Evolutionary conservation across 2,113 vertebrate genomes (phyloP), one percentile per base, ranked within the genome.

Genomic region (Cinclus cinclus): DNA sequence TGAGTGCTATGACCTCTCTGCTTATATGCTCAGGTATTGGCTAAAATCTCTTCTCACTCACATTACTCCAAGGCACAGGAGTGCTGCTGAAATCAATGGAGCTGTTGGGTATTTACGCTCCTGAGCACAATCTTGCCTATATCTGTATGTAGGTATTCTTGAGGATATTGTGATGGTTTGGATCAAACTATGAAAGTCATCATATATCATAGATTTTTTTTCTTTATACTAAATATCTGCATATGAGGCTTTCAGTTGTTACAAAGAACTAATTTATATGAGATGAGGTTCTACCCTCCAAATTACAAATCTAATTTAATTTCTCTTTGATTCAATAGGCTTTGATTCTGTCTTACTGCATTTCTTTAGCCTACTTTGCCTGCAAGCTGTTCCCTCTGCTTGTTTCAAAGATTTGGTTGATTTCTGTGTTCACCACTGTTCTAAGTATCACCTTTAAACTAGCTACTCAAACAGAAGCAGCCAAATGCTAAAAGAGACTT

Each of bases 21-120:
- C 79, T 89, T 91, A 94, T 86, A 88, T 92, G 75, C 59, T 91
- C 83, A 68, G 50, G 46, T 89, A 94, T 76, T 92, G 88, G 56
- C 56, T 80, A 78, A 89, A 82, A 78, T 20, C 35, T 87, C 58
- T 73, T 55, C 50, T 87, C 39, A 52, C 27, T 82, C 62, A 84
- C 58, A 76, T 47, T 2, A 25, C 82, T 83, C 27, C 46, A 42
- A 93, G 86, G 87, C 58, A 87, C 25, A 65, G 44, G 18, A 78
- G 27, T 52, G 60, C 47, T 92, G 67, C 56, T 83, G 90, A 81
- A 91, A 91, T 88, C 68, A 92, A 24, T 59, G 47, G 55, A 64
- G 27, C 18, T 88, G 33, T 4, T 78, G 24, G 39, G 58, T 73
- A 78, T 93, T 89, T 91, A 86, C 83, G 47, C 46, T 86, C 11